Conservation (phyloP, 2,113 vertebrate genomes). For the Asarcornis scutulata region DNA sequence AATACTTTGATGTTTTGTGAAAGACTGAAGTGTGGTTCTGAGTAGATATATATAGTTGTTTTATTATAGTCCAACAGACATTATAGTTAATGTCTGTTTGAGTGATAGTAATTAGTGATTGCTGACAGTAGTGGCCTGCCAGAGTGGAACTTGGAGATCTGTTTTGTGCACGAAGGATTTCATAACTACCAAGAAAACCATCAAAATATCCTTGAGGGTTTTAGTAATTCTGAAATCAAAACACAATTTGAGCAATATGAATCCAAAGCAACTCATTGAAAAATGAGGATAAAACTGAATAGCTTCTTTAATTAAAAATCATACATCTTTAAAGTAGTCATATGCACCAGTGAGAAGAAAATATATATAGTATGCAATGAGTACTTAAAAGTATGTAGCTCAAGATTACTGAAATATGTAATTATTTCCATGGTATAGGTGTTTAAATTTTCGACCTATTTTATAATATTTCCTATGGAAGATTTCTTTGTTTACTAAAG, state of each 20-base stretch:
- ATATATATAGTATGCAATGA: neutral
- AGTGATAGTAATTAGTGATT: neutral
- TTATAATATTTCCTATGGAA: neutral
- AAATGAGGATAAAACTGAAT: neutral
- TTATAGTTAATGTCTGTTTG: neutral
- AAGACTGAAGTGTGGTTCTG: neutral
- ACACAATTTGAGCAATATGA: neutral
- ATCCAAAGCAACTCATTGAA: neutral
- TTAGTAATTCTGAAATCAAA: neutral
- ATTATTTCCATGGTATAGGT: neutral
- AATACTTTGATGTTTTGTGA: neutral
- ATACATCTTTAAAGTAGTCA: neutral
- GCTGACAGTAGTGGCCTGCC: rapidly evolving
- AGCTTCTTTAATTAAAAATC: neutral
- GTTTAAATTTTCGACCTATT: neutral
- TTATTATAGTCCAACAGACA: too few relatives aligned
- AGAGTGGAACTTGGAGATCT: neutral
- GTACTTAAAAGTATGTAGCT: neutral
- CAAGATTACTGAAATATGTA: neutral
- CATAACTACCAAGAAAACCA: neutral
- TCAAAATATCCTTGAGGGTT: neutral
- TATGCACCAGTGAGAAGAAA: neutral
- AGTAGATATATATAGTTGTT: neutral
- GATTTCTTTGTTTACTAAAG: neutral
- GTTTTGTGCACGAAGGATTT: neutral